A percentile compares a stretch with the other conserved stretches of the same genome.
phyloP scores from a whole-genome alignment of 2,888 invertebrate species.

The Himalopsyche anomala region DNA sequence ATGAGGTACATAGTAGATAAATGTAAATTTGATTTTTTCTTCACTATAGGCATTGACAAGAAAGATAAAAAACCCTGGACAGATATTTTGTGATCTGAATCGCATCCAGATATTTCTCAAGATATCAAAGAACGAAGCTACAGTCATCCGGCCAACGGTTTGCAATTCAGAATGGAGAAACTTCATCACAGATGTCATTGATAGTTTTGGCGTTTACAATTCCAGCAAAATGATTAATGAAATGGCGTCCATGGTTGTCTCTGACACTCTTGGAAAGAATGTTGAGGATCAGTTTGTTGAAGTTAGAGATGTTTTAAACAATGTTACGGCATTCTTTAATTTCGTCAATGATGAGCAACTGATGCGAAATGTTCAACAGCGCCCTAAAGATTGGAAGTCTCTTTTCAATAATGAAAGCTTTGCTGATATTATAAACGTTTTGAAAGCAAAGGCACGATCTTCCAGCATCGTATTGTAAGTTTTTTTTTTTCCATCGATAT shows the following conservation, averaged over 20 bases:
- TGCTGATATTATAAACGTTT: conserved; percentile 52
- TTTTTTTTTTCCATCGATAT: too few relatives aligned
- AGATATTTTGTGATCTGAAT: conserved; percentile 73
- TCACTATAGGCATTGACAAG: conserved; percentile 71
- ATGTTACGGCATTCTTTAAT: conserved; percentile 68
- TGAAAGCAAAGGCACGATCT: conserved; percentile 53
- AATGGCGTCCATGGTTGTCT: conserved; percentile 73
- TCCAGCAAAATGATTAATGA: conserved; percentile 74
- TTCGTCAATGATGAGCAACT: conserved; percentile 65
- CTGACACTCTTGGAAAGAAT: conserved; percentile 74
- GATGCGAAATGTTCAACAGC: not conserved
- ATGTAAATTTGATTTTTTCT: not conserved
- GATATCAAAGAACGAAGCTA: conserved; percentile 69
- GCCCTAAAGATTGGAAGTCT: conserved; percentile 52
- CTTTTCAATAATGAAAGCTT: conserved; percentile 57
- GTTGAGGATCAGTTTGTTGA: conserved; percentile 71
- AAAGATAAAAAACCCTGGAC: conserved; percentile 71
- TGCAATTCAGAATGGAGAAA: conserved; percentile 72
- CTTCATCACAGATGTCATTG: conserved; percentile 71
- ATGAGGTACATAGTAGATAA: too few relatives aligned
- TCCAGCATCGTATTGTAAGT: conserved; percentile 59
- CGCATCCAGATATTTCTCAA: conserved; percentile 71
- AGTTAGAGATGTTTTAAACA: conserved; percentile 70
- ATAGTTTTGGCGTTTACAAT: conserved; percentile 72
- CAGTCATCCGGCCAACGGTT: conserved; percentile 69